Evolutionary conservation across 2,113 vertebrate species (phyloP), one percentile per base, ranked within the genome.

Genomic region (Progne subis): DNA sequence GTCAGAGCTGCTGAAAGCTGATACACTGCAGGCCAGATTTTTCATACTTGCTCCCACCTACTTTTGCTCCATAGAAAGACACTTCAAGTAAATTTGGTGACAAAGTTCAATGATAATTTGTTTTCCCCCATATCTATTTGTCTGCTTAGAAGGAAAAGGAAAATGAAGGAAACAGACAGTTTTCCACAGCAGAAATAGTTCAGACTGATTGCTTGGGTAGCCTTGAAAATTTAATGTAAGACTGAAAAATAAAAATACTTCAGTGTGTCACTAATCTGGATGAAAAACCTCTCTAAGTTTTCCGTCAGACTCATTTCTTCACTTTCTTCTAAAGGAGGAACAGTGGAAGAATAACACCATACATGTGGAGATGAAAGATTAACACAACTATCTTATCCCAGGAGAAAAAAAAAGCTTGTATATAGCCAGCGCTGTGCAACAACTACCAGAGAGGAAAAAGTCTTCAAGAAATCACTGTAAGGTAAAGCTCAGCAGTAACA

Each of bases 181-280:
- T 79, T 92, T 86, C 67, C 23, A 4, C 12, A 59, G 80, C 23
- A 87, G 76, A 88, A 93, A 53, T 11, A 68, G 21, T 60, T 70
- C 41, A 65, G n/a, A 88, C 1, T 68, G 57, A 69, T 82, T 86
- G 20, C 55, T 17, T 65, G 11, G 28, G 57, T 47, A 72, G 70
- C 32, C 61, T 69, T 59, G 31, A 91, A 84, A 69, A 39, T 57
- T 50, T 76, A 79, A 75, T 9, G 3, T 16, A 93, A 82, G 50
- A 60, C 29, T 68, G 64, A 69, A 91, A 95, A 87, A 87, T 69
- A 69, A 89, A 95, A 87, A 82, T 68, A 77, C 18, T 76, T 55
- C 24, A 44, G 8, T 16, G 9, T 67, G n/a, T 82, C 75, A 59
- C 39, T 78, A 52, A 59, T 7, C 37, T 69, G 31, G 11, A 29